phyloP scores from a whole-genome alignment of 53 echinoderm and acorn worm genomes.

The Patiria pectinifera region DNA sequence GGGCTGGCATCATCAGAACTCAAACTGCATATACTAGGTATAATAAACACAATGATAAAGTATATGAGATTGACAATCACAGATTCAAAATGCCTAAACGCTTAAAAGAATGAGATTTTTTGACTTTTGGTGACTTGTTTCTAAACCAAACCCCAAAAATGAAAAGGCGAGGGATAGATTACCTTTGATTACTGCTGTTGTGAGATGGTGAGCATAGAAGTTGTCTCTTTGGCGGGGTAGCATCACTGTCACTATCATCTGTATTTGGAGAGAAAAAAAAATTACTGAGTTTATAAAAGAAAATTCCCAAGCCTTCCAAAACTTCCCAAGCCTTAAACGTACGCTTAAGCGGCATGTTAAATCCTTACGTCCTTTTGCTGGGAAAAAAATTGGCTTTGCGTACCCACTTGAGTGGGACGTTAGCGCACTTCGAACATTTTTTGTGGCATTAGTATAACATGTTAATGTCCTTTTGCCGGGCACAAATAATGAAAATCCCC shows the following conservation, averaged over 20 bases:
- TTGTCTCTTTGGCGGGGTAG: slow-evolving; percentile 87
- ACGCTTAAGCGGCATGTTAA: too few relatives aligned
- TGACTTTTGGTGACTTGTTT: too few relatives aligned
- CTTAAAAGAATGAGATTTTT: background rate
- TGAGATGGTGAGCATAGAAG: slow-evolving; percentile 85
- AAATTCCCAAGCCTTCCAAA: background rate
- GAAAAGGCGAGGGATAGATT: background rate
- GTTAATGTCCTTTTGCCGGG: too few relatives aligned
- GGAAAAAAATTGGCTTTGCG: too few relatives aligned
- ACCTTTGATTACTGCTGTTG: slow-evolving; percentile 71
- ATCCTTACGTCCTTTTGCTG: too few relatives aligned
- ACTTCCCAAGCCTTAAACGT: too few relatives aligned
- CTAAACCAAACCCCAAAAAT: background rate
- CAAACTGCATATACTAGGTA: slow-evolving; percentile 85
- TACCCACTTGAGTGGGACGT: too few relatives aligned
- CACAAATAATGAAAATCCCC: too few relatives aligned
- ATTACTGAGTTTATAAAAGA: background rate
- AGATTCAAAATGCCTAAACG: background rate
- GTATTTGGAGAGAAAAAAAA: background rate
- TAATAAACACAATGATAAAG: too few relatives aligned
- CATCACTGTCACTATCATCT: slow-evolving; percentile 92
- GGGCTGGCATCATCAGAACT: slow-evolving; percentile 95
- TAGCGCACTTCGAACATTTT: too few relatives aligned
- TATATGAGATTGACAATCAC: too few relatives aligned
- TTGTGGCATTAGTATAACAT: too few relatives aligned